Percentiles rank a stretch among this genome's conserved stretches.
Conservation (phyloP, 2,113 vertebrate genomes). For the Gymnogyps californianus region DNA sequence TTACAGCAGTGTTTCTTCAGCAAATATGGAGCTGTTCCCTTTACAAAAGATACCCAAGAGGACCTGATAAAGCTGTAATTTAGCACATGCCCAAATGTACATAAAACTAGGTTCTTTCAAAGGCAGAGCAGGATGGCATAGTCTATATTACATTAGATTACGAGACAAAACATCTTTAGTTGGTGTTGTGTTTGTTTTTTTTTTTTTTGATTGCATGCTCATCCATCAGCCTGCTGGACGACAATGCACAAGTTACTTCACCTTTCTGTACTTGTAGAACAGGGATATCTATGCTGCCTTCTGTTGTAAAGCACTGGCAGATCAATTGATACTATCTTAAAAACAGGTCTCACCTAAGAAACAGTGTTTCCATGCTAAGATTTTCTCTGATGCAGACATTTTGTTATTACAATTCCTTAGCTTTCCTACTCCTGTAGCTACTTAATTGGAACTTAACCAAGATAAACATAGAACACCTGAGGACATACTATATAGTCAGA, state of each 20-base stretch:
- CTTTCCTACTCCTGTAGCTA: not conserved
- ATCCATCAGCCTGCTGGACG: not conserved
- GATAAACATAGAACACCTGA: too few species aligned
- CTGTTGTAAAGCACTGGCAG: not conserved
- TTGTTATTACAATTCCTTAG: not conserved
- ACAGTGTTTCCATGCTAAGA: not conserved
- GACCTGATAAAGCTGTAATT: not conserved
- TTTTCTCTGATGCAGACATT: not conserved
- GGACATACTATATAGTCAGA: not conserved
- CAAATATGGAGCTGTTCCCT: not conserved
- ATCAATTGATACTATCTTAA: not conserved
- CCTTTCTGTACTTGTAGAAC: not conserved
- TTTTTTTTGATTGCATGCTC: too few species aligned
- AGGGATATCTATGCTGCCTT: not conserved
- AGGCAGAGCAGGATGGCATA: not conserved
- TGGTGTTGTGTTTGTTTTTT: too few species aligned
- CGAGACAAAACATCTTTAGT: not conserved
- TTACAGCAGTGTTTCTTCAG: not conserved
- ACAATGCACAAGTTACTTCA: not conserved
- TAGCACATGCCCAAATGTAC: not conserved
- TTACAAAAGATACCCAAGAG: not conserved
- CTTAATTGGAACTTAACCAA: not conserved
- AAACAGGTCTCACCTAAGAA: not conserved
- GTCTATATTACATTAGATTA: not conserved
- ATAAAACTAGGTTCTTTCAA: not conserved